phyloP scores from a whole-genome alignment of 2,113 vertebrate species.

The Serilophus lunatus region DNA sequence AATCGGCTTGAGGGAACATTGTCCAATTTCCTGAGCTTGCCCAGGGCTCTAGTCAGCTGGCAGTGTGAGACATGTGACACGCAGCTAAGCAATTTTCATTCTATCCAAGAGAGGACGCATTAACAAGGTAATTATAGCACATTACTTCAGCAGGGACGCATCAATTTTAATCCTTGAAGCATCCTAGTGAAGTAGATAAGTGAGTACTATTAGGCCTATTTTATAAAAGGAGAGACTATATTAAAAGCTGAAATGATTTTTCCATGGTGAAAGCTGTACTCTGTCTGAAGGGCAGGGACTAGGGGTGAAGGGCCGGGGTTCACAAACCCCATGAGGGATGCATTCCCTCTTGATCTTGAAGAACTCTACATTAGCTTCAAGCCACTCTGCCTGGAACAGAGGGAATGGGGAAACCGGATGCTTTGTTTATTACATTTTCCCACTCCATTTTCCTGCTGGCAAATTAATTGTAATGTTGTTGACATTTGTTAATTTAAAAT shows the following conservation, averaged over 20 bases:
- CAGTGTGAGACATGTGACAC: accelerated
- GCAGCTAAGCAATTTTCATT: background rate
- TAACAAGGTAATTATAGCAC: constrained; percentile 53
- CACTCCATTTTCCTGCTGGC: background rate
- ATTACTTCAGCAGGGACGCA: constrained; percentile 21
- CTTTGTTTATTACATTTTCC: background rate
- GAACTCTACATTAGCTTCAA: background rate
- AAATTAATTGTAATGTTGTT: background rate
- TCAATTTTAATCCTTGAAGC: constrained; percentile 55
- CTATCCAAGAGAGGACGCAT: constrained; percentile 47
- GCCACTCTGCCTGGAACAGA: background rate
- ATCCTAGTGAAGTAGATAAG: constrained; percentile 45
- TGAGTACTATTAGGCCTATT: constrained; percentile 28
- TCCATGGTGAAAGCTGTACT: background rate
- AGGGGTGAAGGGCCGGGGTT: background rate
- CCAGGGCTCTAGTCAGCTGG: background rate
- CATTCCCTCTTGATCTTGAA: background rate
- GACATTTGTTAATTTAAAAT: background rate
- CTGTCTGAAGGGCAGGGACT: background rate
- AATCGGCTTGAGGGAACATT: background rate
- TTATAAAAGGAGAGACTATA: constrained; percentile 23
- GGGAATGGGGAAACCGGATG: background rate
- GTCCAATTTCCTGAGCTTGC: background rate
- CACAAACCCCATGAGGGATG: background rate
- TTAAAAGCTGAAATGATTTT: constrained; percentile 24